Percentiles rank a stretch among this genome's conserved stretches.
Evolutionary conservation across 2,888 invertebrate species (phyloP).

Genomic region (Polydrusus tereticollis): DNA sequence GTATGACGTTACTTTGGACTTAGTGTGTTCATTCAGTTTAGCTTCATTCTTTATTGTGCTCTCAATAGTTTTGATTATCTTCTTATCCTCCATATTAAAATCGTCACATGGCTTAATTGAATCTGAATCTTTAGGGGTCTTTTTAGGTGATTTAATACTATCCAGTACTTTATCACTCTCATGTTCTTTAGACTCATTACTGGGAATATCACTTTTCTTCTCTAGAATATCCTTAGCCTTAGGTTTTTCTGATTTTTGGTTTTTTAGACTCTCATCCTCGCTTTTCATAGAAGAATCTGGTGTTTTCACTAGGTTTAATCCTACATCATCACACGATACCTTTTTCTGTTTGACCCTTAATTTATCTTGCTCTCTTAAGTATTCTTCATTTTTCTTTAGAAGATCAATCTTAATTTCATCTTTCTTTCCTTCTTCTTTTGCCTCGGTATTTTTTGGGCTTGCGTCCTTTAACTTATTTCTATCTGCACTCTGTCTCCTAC

Average conservation of each 20-base stretch:
- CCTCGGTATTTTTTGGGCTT: constrained; percentile 17
- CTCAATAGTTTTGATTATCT: neutral
- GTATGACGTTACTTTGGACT: neutral
- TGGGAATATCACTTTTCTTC: neutral
- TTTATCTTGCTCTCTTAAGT: constrained; percentile 39
- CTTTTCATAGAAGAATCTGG: neutral
- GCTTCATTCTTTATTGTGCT: neutral
- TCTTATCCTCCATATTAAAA: neutral
- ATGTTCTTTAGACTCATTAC: neutral
- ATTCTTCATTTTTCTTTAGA: constrained; percentile 45
- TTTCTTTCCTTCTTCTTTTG: constrained; percentile 15
- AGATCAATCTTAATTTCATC: constrained; percentile 37
- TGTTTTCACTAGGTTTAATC: neutral
- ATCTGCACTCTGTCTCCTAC: constrained; percentile 1
- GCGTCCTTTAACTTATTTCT: constrained; percentile 16
- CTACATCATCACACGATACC: neutral
- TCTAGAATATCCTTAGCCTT: neutral
- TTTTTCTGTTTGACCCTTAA: constrained; percentile 28
- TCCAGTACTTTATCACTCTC: neutral
- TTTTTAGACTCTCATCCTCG: constrained; percentile 21
- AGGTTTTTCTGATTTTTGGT: constrained; percentile 13
- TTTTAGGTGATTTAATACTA: neutral
- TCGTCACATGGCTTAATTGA: neutral
- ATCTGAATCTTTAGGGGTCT: neutral
- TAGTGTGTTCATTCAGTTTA: neutral